A percentile compares a stretch with the other conserved stretches of the same genome.
These are phyloP conservation scores for Plutomurus gul DNA, from an alignment of 1,140 invertebrate species.

Conservation along the genomic window DNA sequence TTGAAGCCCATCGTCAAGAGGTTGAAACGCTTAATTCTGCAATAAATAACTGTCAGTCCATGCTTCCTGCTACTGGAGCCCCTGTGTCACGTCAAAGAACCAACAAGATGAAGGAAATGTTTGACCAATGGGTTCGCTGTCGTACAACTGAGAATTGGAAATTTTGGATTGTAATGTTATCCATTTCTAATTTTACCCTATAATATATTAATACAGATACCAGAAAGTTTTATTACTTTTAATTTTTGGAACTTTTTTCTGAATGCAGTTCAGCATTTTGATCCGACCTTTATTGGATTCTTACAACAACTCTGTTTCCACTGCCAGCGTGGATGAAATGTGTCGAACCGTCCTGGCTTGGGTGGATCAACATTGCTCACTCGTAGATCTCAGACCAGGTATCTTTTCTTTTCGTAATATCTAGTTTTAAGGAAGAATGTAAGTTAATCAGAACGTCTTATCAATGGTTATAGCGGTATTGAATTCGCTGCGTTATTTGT, in stretches of 20 bases:
- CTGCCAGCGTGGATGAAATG: conserved; percentile 86
- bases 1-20: conserved; percentile 80
- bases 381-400: conserved; percentile 90
- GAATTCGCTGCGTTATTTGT: conserved; percentile 86
- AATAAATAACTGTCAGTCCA: conserved; percentile 90
- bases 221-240: background rate
- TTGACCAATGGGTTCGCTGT: conserved; percentile 84
- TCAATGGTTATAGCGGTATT: conserved; percentile 80
- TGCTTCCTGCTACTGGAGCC: conserved; percentile 92
- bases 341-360: conserved; percentile 88
- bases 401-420: background rate
- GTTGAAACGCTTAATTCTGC: conserved; percentile 88
- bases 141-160: conserved; percentile 93
- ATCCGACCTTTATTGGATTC: conserved; percentile 83
- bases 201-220: background rate
- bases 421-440: conserved; percentile 30
- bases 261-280: conserved; percentile 83
- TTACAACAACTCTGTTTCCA: conserved; percentile 88
- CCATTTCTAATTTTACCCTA: background rate
- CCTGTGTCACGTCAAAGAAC: conserved; percentile 85
- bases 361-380: conserved; percentile 94
- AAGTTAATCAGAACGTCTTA: background rate
- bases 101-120: conserved; percentile 93
- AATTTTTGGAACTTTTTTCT: conserved; percentile 58
- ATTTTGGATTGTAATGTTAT: conserved; percentile 96